Evolutionary conservation across 2,797 vertebrate species (phyloP).

Genomic region (Parambassis ranga): DNA sequence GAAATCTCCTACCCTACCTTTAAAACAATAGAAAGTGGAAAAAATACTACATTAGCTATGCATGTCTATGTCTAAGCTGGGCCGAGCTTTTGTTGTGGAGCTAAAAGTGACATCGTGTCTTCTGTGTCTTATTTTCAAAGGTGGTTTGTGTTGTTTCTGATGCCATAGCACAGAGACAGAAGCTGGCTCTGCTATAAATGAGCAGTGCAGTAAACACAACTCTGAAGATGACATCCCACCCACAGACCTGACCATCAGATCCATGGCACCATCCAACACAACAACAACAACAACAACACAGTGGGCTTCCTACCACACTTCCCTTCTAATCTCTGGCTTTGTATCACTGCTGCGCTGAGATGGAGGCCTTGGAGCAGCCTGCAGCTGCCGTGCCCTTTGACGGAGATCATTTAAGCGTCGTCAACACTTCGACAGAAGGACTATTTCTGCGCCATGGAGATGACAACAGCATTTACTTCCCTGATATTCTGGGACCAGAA

Average conservation of each 20-base stretch:
- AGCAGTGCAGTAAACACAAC: background rate
- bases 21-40: too few species aligned
- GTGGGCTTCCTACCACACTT: conserved; percentile 4
- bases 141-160: too few species aligned
- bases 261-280: conserved; percentile 3
- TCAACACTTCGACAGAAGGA: conserved; percentile 8
- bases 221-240: conserved; percentile 31
- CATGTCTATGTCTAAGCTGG: too few species aligned
- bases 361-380: too few species aligned
- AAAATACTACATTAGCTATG: too few species aligned
- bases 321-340: conserved; percentile 5
- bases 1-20: too few species aligned
- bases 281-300: background rate
- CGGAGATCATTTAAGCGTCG: background rate
- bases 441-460: conserved; percentile 22
- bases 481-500: conserved; percentile 31
- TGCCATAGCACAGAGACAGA: background rate
- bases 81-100: too few species aligned
- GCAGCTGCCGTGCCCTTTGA: conserved; percentile 20
- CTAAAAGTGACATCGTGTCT: too few species aligned
- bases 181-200: background rate
- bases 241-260: conserved; percentile 4
- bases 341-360: background rate
- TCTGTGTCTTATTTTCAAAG: too few species aligned
- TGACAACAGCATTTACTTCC: conserved; percentile 14